These are phyloP conservation scores for Phalanger gymnotis DNA, from an alignment of 2,797 vertebrate species.

Conservation along the genomic window DNA sequence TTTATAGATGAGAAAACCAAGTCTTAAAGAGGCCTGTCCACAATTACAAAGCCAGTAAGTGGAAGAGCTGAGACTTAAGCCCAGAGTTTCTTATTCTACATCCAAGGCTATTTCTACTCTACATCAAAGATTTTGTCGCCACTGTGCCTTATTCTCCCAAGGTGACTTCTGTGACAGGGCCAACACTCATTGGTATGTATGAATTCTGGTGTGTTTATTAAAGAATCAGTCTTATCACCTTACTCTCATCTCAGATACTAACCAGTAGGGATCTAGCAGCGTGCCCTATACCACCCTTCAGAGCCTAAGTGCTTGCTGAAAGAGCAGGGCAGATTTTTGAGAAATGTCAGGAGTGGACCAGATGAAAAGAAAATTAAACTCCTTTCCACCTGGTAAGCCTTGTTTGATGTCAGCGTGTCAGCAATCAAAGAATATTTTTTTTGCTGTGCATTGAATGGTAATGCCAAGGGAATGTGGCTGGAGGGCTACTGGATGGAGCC, in stretches of 20 bases:
- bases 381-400: slow-evolving; percentile 25
- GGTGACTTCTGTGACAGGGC: background rate
- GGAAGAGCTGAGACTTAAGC: background rate
- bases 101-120: background rate
- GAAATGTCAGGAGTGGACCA: slow-evolving; percentile 1
- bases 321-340: background rate
- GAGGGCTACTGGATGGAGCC: background rate
- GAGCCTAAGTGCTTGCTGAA: background rate
- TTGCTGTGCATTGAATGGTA: background rate
- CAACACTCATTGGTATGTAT: background rate
- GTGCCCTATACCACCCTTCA: accelerated
- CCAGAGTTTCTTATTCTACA: background rate
- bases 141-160: background rate
- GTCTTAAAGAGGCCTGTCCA: background rate
- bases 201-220: background rate
- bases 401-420: slow-evolving; percentile 36
- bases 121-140: background rate
- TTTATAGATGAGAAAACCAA: background rate
- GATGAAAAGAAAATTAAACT: slow-evolving; percentile 51
- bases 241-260: background rate
- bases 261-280: background rate
- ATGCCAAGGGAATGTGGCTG: background rate
- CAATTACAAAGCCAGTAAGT: background rate
- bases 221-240: background rate
- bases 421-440: background rate